These are phyloP conservation scores for Probaryconus sp. DNA, from an alignment of 1,140 invertebrate genomes.

Conservation along the genomic window DNA sequence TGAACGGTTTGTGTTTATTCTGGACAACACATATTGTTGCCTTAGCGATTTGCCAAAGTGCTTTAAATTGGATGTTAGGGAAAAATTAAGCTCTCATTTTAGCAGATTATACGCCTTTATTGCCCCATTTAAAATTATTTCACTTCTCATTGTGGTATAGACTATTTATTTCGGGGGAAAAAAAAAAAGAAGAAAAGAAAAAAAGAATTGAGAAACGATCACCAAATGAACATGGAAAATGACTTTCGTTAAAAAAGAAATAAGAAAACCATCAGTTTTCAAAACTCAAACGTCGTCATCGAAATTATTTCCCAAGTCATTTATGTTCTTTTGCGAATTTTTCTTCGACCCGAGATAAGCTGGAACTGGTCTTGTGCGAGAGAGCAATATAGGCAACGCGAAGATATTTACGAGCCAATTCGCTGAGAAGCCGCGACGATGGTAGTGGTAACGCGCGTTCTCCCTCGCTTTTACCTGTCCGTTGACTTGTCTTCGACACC, in stretches of 20 bases:
- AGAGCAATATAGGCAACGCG: background rate
- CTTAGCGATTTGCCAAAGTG: slow-evolving; percentile 37
- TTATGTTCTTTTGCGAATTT: slow-evolving; percentile 47
- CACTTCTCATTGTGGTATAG: too few species aligned
- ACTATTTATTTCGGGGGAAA: too few species aligned
- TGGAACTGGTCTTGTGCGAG: slow-evolving; percentile 35
- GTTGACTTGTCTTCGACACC: slow-evolving; percentile 56
- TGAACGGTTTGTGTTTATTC: slow-evolving; percentile 38
- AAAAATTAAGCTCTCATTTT: background rate
- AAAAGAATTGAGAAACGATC: too few species aligned
- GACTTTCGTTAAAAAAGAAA: too few species aligned
- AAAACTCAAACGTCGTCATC: slow-evolving; percentile 37
- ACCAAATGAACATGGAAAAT: too few species aligned
- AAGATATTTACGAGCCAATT: slow-evolving; percentile 54
- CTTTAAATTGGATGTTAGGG: background rate
- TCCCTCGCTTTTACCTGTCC: slow-evolving; percentile 36
- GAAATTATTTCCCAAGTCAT: slow-evolving; percentile 6
- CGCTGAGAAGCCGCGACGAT: slow-evolving; percentile 14
- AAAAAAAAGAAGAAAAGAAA: too few species aligned
- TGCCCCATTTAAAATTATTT: slow-evolving; percentile 3
- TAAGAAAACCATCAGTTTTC: too few species aligned
- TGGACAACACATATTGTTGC: slow-evolving; percentile 28
- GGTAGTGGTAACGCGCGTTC: slow-evolving; percentile 1
- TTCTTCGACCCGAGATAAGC: slow-evolving; percentile 23
- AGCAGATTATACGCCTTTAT: too few species aligned